Base-by-base conservation (phyloP, 2,888 invertebrate species). In the Megamerina dolium region DNA sequence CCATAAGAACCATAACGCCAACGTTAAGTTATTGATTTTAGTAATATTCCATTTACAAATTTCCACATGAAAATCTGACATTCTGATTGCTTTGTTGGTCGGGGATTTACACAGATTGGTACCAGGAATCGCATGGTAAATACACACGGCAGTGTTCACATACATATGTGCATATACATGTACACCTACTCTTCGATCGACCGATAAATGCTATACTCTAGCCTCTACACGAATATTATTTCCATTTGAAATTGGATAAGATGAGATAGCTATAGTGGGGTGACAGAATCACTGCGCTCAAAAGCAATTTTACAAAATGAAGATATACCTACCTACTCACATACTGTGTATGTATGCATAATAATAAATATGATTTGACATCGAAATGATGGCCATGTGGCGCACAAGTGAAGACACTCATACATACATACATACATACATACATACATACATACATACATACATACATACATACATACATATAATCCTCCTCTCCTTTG, bases 291-390 rank as follows among this genome's bases (percentile, higher is more conserved):
- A 55, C 54, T 51, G 49, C 49, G 38, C 48, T 43, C 43, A 37
- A 51, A 57, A 58, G 62, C 63, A 63, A 64, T 63, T 64, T 64
- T 52, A 35, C 55, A 55, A 62, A 63, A 64, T 63, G 63, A 60
- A 63, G 62, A 60, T 57, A 61, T 61, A 57, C 61, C n/a, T n/a
- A n/a, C n/a, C n/a, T n/a, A n/a, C n/a, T n/a, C n/a, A n/a, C n/a
- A n/a, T n/a, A n/a, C n/a, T n/a, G n/a, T n/a, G n/a, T n/a, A n/a
- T n/a, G n/a, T n/a, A n/a, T n/a, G n/a, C n/a, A n/a, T n/a, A 59
- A 63, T 64, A 63, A 61, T 62, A 62, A 63, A 64, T 62, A 63
- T 56, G 57, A 63, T 63, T 63, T 63, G 63, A 64, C 62, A 63
- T 48, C 33, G 46, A 43, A 51, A 43, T 49, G 48, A 51, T 45